A percentile compares a stretch with the other conserved stretches of the same genome.
Evolutionary conservation across 2,888 invertebrate genomes (phyloP).

Genomic region (Plebejus argus): DNA sequence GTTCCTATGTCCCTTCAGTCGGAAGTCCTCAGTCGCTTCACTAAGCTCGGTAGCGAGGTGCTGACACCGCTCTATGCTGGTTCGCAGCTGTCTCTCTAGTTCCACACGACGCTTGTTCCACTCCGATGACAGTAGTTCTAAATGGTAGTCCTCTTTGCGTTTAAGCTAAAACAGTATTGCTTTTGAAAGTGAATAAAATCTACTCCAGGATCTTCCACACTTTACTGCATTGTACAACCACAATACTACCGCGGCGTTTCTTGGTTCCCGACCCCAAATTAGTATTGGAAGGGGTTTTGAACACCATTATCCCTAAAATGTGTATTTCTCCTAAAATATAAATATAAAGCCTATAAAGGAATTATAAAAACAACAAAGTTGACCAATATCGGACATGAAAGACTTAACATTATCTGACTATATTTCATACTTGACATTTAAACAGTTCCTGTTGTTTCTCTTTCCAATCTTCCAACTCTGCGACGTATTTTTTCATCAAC

Average conservation of each 20-base stretch:
- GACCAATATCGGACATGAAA: no score
- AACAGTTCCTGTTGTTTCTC: slow-evolving; percentile 84
- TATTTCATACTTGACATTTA: slow-evolving; percentile 73
- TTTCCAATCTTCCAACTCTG: slow-evolving; percentile 88
- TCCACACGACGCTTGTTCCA: slow-evolving; percentile 79
- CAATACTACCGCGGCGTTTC: no score
- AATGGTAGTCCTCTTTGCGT: slow-evolving; percentile 80
- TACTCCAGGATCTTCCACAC: no score
- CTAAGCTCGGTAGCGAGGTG: slow-evolving; percentile 81
- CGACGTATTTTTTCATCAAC: slow-evolving; percentile 79
- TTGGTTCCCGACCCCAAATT: no score
- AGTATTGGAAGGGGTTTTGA: no score
- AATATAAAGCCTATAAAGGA: no score
- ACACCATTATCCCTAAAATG: no score
- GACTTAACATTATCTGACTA: no score
- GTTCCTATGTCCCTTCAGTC: slow-evolving; percentile 71
- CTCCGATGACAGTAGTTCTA: slow-evolving; percentile 76
- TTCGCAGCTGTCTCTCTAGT: slow-evolving; percentile 79
- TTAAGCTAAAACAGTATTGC: slow-evolving; percentile 63
- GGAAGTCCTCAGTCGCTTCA: slow-evolving; percentile 81
- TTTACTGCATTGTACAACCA: no score
- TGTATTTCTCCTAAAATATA: no score
- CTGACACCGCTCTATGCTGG: slow-evolving; percentile 83
- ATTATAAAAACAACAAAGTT: no score
- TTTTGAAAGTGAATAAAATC: no score